Percentiles rank a stretch among this genome's conserved stretches.
These are phyloP conservation scores for Autographa pulchrina DNA, from an alignment of 2,888 invertebrate species.

Conservation along the genomic window DNA sequence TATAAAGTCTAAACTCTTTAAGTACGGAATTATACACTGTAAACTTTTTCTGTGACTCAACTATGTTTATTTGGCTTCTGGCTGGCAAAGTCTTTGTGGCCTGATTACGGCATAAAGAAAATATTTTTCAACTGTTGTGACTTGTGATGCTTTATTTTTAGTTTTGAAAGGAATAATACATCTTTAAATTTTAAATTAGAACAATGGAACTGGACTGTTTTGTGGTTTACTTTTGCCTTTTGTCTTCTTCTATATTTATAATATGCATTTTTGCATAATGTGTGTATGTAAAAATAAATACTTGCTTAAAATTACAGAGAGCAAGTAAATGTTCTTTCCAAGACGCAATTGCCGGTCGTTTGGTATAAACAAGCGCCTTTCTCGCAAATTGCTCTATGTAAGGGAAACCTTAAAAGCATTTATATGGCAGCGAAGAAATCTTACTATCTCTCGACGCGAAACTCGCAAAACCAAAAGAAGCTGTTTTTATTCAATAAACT, in stretches of 20 bases:
- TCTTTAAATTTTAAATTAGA: constrained; percentile 38
- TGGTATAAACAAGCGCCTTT: neutral
- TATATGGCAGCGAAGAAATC: neutral
- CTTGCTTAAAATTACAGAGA: neutral
- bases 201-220: neutral
- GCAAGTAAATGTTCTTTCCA: neutral
- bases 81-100: constrained; percentile 30
- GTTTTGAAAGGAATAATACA: constrained; percentile 31
- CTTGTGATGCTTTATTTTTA: constrained; percentile 27
- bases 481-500: neutral
- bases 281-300: neutral
- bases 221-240: neutral
- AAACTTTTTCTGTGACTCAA: constrained; percentile 30
- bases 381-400: neutral
- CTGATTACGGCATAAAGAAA: constrained; percentile 42
- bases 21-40: constrained; percentile 25
- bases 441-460: neutral
- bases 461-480: neutral
- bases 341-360: neutral
- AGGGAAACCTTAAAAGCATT: constrained; percentile 4
- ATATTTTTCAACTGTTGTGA: constrained; percentile 40
- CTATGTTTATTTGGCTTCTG: constrained; percentile 27
- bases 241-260: neutral
- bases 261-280: neutral
- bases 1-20: constrained; percentile 8